These are phyloP conservation scores for Zaprionus davidi DNA, from an alignment of 1,140 invertebrate species.

Conservation along the genomic window DNA sequence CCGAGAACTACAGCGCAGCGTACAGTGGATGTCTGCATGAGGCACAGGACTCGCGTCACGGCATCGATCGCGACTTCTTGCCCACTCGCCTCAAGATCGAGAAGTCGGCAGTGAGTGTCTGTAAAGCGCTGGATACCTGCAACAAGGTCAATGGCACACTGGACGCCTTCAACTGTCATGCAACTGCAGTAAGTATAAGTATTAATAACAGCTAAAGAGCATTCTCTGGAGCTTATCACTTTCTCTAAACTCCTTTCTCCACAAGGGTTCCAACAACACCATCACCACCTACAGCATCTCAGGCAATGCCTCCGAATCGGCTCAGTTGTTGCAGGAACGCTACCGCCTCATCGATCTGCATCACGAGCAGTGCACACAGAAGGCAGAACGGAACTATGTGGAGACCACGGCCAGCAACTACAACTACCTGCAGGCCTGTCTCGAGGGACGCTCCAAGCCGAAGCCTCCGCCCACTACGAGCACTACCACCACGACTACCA, in stretches of 20 bases:
- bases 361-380: slow-evolving; percentile 62
- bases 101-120: slow-evolving; percentile 47
- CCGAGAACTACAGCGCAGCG: slow-evolving; percentile 60
- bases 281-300: slow-evolving; percentile 74
- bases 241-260: background rate
- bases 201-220: background rate
- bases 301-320: slow-evolving; percentile 73
- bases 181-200: slow-evolving; percentile 54
- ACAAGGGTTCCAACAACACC: slow-evolving; percentile 74
- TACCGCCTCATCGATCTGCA: slow-evolving; percentile 71
- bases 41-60: slow-evolving; percentile 47
- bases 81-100: slow-evolving; percentile 54
- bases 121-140: slow-evolving; percentile 49
- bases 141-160: slow-evolving; percentile 55
- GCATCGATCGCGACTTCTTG: slow-evolving; percentile 65
- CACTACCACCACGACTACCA: slow-evolving; percentile 35
- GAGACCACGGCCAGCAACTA: slow-evolving; percentile 67
- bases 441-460: slow-evolving; percentile 63
- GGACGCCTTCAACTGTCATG: slow-evolving; percentile 71
- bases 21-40: slow-evolving; percentile 53
- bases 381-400: slow-evolving; percentile 67
- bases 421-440: slow-evolving; percentile 70
- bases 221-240: background rate
- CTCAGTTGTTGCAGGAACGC: slow-evolving; percentile 69
- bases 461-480: slow-evolving; percentile 46